These are phyloP conservation scores for Falco novaeseelandiae DNA, from an alignment of 2,797 vertebrate species.

Conservation along the genomic window DNA sequence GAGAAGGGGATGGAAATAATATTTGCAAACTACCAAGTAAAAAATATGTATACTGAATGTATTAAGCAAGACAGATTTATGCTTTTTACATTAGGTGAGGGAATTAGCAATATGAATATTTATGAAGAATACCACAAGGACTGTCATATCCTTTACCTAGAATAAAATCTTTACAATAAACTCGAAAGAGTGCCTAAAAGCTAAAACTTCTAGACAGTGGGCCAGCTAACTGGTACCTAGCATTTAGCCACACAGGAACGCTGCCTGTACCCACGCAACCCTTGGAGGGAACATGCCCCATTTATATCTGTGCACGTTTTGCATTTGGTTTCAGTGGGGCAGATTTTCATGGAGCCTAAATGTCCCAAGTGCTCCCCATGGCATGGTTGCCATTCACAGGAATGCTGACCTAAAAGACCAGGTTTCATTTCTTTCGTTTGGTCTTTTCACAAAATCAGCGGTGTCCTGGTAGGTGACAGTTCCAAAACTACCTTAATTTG, in stretches of 20 bases:
- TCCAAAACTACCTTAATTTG: neutral
- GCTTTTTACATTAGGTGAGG: constrained; percentile 19
- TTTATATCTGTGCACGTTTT: neutral
- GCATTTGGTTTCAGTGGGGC: neutral
- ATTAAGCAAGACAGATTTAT: constrained; percentile 9
- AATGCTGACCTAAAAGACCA: neutral
- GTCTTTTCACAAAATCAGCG: neutral
- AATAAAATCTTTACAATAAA: constrained; percentile 6
- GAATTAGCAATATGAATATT: constrained; percentile 36
- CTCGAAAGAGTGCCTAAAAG: neutral
- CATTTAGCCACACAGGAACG: neutral
- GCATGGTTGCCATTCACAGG: neutral
- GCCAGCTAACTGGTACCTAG: neutral
- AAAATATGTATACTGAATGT: neutral
- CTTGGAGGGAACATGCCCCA: neutral
- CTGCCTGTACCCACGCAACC: neutral
- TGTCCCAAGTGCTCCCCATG: neutral
- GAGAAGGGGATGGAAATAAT: neutral
- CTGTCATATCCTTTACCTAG: neutral
- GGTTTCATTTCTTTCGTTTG: neutral
- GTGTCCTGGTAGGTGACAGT: neutral
- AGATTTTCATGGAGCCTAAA: neutral
- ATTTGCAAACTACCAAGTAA: neutral
- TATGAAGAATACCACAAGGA: constrained; percentile 1
- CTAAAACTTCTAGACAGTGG: neutral